Evolutionary conservation across 2,888 invertebrate species (phyloP).

Genomic region (Neoascia interrupta): DNA sequence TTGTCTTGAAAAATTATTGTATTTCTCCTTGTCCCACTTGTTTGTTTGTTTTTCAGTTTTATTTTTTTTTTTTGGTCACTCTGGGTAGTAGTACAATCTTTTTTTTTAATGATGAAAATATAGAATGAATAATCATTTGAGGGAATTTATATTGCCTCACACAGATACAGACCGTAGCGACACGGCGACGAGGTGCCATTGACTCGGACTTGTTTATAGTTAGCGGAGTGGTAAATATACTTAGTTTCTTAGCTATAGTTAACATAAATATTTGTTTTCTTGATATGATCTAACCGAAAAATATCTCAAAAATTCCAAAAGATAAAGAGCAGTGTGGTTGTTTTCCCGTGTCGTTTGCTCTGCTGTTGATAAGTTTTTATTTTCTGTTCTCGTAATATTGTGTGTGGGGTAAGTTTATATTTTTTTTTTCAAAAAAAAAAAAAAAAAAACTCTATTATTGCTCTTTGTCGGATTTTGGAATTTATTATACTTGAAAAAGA

Average conservation of each 20-base stretch:
- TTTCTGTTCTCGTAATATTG: no score
- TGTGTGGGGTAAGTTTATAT: constrained; percentile 27
- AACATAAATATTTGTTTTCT: constrained; percentile 57
- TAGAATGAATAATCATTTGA: constrained; percentile 60
- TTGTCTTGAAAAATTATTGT: constrained; percentile 24
- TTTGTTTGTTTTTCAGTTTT: constrained; percentile 50
- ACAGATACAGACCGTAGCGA: constrained; percentile 7
- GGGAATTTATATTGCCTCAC: constrained; percentile 24
- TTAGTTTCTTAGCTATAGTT: constrained; percentile 52
- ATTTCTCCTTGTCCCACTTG: constrained; percentile 67
- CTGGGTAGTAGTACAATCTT: constrained; percentile 50
- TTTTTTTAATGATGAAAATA: constrained; percentile 61
- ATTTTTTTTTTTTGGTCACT: constrained; percentile 28
- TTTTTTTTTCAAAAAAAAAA: no score
- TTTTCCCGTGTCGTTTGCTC: constrained; percentile 38
- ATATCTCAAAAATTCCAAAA: constrained; percentile 54
- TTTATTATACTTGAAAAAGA: no score
- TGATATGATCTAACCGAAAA: constrained; percentile 59
- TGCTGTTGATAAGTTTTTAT: constrained; percentile 35
- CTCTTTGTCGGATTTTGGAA: no score
- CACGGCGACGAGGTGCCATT: constrained; percentile 47
- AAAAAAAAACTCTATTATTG: no score
- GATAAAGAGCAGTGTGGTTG: constrained; percentile 36
- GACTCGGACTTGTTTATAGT: constrained; percentile 41
- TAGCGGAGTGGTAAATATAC: constrained; percentile 34